Evolutionary conservation across 2,797 vertebrate species (phyloP), one percentile per base, ranked within the genome.

Genomic region (Siniperca scherzeri): DNA sequence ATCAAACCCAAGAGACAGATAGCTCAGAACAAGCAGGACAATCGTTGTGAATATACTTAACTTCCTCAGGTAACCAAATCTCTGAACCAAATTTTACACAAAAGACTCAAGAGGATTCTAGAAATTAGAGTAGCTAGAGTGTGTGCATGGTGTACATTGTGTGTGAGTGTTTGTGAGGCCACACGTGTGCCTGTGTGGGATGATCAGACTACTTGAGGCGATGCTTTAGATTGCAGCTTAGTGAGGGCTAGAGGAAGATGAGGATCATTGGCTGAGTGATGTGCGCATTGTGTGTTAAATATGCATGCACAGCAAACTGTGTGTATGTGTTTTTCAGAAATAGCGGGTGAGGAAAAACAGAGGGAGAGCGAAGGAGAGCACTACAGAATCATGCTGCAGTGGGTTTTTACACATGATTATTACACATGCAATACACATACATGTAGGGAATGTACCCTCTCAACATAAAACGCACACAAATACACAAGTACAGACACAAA

Each of bases 211-310:
- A 88, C 83, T 91, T 64, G 68, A 70, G 77, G 86, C 68, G 16
- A 80, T 84, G 80, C 89, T 90, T 87, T 79, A 84, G 78, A 90
- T 36, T 87, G 84, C 81, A 85, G 88, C 86, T 89, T 79, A 77
- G 77, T 64, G 91, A 84, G 62, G 77, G 87, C 85, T 84, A 76
- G 81, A 74, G 81, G 83, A 90, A 80, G 87, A 88, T 88, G 86
- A 86, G 88, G 87, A 89, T 92, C 83, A 88, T 80, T 89, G 91
- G 85, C 82, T 82, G 90, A 91, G 69, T 81, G 83, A 90, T 89
- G 82, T 70, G 64, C 40, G 67, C 56, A 81, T 83, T 88, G 80
- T 88, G 76, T 83, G 87, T 88, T 86, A 89, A 91, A 91, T 88
- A 92, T 93, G 84, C 84, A 92, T 92, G 85, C 81, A 79, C 86